Conservation (phyloP, 2,797 vertebrate species). For the Petrocephalus sullivani region DNA sequence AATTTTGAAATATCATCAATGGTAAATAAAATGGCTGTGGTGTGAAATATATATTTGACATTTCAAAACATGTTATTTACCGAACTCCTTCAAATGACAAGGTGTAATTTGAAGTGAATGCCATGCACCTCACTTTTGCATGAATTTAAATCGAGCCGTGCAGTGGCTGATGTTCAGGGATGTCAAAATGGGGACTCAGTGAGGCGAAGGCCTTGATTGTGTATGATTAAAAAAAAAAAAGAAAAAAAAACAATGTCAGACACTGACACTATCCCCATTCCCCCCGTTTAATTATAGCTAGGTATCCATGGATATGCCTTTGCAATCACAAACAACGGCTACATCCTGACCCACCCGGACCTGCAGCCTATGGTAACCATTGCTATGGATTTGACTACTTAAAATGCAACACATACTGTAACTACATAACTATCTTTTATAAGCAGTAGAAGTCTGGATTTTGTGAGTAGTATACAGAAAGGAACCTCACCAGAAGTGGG, state of each 20-base stretch:
- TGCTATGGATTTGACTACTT: conserved; percentile 17
- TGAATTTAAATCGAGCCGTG: conserved; percentile 44
- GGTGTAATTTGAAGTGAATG: conserved; percentile 46
- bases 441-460: neutral
- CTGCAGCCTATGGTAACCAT: conserved; percentile 85
- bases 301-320: conserved; percentile 98
- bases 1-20: conserved; percentile 34
- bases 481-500: neutral
- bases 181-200: conserved; percentile 41
- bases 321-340: conserved; percentile 98
- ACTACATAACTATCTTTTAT: neutral
- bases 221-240: conserved; percentile 24
- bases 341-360: conserved; percentile 95
- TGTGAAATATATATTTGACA: conserved; percentile 42
- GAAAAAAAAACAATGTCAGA: conserved; percentile 19
- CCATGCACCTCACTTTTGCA: conserved; percentile 43
- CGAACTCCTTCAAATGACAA: conserved; percentile 36
- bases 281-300: conserved; percentile 65
- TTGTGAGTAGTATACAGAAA: neutral
- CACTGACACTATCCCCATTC: conserved; percentile 38
- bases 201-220: conserved; percentile 51
- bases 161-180: conserved; percentile 40
- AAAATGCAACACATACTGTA: neutral
- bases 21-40: conserved; percentile 34
- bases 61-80: conserved; percentile 55